A percentile compares a stretch with the other conserved stretches of the same genome.
phyloP scores from a whole-genome alignment of 2,113 vertebrate species.

The Lichenostomus cassidix region DNA sequence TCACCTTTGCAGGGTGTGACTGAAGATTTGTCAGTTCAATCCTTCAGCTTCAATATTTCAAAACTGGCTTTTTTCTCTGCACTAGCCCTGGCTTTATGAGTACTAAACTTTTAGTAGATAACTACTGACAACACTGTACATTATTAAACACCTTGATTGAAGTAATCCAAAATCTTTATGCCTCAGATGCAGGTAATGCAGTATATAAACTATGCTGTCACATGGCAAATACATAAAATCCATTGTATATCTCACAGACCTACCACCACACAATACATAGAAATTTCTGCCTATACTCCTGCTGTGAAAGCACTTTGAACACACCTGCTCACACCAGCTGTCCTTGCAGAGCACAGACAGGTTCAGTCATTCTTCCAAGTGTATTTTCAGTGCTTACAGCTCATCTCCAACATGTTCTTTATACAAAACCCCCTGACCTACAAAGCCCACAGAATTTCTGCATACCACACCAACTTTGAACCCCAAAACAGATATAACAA shows the following conservation, averaged over 20 bases:
- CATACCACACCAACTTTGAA: not conserved
- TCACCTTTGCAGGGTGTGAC: not conserved
- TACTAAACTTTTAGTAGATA: not conserved
- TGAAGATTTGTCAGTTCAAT: not conserved
- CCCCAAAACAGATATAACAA: not conserved
- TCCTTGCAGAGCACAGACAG: not conserved
- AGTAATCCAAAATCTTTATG: not conserved
- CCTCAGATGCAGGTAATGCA: not conserved
- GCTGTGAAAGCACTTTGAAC: not conserved
- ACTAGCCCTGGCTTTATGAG: not conserved
- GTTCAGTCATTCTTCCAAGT: not conserved
- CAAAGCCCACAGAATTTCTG: not conserved
- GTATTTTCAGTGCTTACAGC: not conserved
- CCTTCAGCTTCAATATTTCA: not conserved
- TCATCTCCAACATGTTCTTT: not conserved
- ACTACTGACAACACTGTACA: not conserved
- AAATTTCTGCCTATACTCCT: not conserved
- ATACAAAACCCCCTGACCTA: not conserved
- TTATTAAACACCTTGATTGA: not conserved
- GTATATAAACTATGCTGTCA: not conserved
- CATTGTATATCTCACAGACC: fast-evolving
- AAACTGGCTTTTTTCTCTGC: not conserved
- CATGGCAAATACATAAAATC: not conserved
- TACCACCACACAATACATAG: not conserved
- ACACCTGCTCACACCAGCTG: not conserved